A percentile compares a stretch with the other conserved stretches of the same genome.
These are phyloP conservation scores for Chymomyza procnemis DNA, from an alignment of 2,888 invertebrate genomes.

Conservation along the genomic window DNA sequence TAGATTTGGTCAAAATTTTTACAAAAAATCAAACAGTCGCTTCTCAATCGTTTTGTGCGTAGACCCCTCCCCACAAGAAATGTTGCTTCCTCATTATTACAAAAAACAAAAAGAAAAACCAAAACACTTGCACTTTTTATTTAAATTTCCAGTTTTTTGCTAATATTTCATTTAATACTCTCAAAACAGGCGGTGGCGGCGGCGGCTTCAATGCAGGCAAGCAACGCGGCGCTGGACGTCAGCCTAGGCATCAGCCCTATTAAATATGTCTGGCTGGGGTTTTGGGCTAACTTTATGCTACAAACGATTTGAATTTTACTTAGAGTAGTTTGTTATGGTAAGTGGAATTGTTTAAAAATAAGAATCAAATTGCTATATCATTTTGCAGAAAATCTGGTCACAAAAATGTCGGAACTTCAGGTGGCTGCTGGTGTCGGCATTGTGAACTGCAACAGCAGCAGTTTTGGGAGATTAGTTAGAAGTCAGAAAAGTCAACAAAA, in stretches of 20 bases:
- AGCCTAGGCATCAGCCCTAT: conserved; percentile 94
- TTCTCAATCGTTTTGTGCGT: conserved; percentile 6
- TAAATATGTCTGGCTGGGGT: conserved; percentile 80
- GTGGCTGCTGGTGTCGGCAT: too few relatives aligned
- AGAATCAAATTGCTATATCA: not conserved
- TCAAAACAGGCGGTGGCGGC: conserved; percentile 52
- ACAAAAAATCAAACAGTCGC: conserved; percentile 21
- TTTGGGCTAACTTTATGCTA: conserved; percentile 15
- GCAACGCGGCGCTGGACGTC: conserved; percentile 89
- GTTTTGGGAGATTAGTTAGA: too few relatives aligned
- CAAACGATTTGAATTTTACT: conserved; percentile 70
- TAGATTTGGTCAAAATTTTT: conserved; percentile 70
- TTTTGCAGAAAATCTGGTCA: not conserved
- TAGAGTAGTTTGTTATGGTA: conserved; percentile 70
- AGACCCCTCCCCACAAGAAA: not conserved
- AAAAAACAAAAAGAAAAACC: too few relatives aligned
- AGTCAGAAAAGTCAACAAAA: too few relatives aligned
- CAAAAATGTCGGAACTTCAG: too few relatives aligned
- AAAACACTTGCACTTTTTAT: conserved; percentile 24
- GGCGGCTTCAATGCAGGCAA: conserved; percentile 87
- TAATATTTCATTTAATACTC: conserved; percentile 17
- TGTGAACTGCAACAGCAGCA: too few relatives aligned
- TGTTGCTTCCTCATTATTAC: conserved; percentile 5
- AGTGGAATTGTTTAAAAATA: conserved; percentile 23
- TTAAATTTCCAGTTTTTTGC: conserved; percentile 15